Conservation (phyloP, 2,113 vertebrate genomes). For the Nothobranchius kuhntae region DNA sequence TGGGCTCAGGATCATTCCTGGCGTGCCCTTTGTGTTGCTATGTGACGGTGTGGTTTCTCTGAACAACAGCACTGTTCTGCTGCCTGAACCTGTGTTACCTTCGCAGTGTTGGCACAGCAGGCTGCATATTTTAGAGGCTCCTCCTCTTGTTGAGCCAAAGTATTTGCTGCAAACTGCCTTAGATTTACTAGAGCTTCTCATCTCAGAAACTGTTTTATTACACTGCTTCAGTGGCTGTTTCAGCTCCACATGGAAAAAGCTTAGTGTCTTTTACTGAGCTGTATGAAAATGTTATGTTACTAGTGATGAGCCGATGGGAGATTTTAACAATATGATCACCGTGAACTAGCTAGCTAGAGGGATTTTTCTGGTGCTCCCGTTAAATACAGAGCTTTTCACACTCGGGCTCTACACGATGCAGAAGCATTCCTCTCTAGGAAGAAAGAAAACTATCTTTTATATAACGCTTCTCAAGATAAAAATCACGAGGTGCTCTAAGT, state of each 20-base stretch:
- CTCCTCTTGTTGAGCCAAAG: slow-evolving; percentile 20
- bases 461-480: no score
- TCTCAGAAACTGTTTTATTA: slow-evolving; percentile 18
- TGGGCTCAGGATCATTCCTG: slow-evolving; percentile 49
- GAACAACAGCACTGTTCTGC: slow-evolving; percentile 69
- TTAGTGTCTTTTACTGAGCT: neutral
- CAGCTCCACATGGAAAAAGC: slow-evolving; percentile 4
- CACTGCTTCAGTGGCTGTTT: slow-evolving; percentile 17
- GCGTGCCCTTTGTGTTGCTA: slow-evolving; percentile 67
- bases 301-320: no score
- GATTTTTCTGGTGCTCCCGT: no score
- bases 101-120: slow-evolving; percentile 55
- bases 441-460: no score
- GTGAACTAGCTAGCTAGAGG: no score
- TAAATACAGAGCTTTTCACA: no score
- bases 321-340: no score
- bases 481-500: no score
- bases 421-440: no score
- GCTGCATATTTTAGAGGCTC: slow-evolving; percentile 50
- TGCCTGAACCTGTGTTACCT: slow-evolving; percentile 56
- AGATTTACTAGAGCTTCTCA: slow-evolving; percentile 32
- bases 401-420: no score
- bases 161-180: slow-evolving; percentile 27
- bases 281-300: no score
- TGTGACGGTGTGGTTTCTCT: slow-evolving; percentile 55